Percentiles rank a stretch among this genome's conserved stretches.
These are phyloP conservation scores for Pantherophis alleghaniensis DNA, from an alignment of 2,797 vertebrate species.

Conservation along the genomic window DNA sequence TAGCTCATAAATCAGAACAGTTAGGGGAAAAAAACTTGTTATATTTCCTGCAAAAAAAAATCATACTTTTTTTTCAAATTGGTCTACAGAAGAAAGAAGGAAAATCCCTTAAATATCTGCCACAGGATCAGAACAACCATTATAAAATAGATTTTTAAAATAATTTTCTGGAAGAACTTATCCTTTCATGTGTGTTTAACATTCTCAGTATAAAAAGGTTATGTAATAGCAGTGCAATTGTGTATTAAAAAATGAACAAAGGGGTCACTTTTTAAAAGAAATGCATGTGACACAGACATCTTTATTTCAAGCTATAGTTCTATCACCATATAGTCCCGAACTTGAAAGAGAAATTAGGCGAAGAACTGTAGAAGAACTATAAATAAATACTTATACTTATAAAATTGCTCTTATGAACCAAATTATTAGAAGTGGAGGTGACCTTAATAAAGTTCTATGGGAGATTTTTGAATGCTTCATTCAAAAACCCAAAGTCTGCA, in stretches of 20 bases:
- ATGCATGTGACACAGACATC: background rate
- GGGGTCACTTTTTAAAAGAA: background rate
- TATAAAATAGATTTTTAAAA: background rate
- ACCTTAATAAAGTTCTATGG: background rate
- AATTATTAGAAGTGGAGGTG: background rate
- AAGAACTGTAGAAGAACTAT: background rate
- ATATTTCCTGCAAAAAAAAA: background rate
- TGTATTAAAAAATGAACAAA: background rate
- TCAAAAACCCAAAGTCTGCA: background rate
- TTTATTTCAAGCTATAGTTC: background rate
- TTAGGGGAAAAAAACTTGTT: background rate
- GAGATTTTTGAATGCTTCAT: background rate
- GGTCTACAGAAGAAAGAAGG: background rate
- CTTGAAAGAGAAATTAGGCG: background rate
- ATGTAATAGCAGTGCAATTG: background rate
- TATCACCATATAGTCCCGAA: background rate
- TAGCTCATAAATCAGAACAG: background rate
- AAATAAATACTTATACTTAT: background rate
- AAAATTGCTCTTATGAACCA: background rate
- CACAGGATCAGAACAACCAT: background rate
- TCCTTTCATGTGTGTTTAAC: background rate
- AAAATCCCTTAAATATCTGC: background rate
- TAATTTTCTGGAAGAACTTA: background rate
- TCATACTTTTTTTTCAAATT: background rate
- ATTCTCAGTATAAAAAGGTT: background rate